These are phyloP conservation scores for Huso huso DNA, from an alignment of 2,797 vertebrate genomes.

Conservation along the genomic window DNA sequence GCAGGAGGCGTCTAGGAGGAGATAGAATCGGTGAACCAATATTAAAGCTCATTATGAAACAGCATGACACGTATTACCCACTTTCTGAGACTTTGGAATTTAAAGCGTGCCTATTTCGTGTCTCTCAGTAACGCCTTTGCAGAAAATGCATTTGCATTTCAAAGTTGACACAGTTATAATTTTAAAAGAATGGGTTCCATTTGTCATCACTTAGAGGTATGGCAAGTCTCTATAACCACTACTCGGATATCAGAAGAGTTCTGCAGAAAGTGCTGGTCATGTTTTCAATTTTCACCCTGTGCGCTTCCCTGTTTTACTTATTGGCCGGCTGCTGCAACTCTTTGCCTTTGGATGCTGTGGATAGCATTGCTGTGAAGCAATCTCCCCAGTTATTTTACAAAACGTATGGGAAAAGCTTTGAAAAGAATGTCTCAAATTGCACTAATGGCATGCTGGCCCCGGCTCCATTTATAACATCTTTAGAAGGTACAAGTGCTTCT, in stretches of 20 bases:
- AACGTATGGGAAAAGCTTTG: constrained; percentile 28
- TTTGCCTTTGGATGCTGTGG: constrained; percentile 23
- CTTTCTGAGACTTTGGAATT: constrained; percentile 5
- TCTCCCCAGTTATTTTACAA: constrained; percentile 27
- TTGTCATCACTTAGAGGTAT: constrained; percentile 49
- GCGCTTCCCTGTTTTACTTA: constrained; percentile 53
- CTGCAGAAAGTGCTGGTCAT: constrained; percentile 56
- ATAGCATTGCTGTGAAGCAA: constrained; percentile 33
- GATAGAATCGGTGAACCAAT: constrained; percentile 9
- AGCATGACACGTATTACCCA: neutral
- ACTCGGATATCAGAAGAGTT: constrained; percentile 51
- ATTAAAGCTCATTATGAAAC: constrained; percentile 20
- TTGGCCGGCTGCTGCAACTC: constrained; percentile 54
- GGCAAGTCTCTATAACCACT: constrained; percentile 46
- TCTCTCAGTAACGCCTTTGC: constrained; percentile 2
- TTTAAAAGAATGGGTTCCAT: constrained; percentile 44
- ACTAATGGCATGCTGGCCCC: constrained; percentile 26
- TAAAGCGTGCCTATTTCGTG: constrained; percentile 9
- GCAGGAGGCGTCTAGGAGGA: constrained; percentile 5
- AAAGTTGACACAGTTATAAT: constrained; percentile 34
- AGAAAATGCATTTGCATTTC: constrained; percentile 3
- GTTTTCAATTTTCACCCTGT: constrained; percentile 53
- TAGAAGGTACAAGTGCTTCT: constrained; percentile 17
- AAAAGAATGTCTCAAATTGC: constrained; percentile 33
- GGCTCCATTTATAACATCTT: neutral